These are phyloP conservation scores for Heliornis fulica DNA, from an alignment of 2,113 vertebrate genomes.

Conservation along the genomic window DNA sequence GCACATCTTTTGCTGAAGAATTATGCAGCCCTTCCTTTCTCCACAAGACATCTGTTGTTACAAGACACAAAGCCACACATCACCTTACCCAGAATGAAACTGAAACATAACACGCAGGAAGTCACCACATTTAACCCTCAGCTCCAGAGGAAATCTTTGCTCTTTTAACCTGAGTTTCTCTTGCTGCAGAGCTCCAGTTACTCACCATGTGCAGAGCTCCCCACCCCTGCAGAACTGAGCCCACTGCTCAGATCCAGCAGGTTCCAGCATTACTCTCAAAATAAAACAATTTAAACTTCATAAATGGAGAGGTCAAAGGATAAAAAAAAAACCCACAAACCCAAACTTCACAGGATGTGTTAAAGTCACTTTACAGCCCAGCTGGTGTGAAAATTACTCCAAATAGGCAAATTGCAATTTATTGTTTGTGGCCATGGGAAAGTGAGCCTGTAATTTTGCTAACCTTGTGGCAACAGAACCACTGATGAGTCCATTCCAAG, in stretches of 20 bases:
- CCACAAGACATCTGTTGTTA: neutral
- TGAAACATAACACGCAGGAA: accelerated
- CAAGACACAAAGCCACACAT: neutral
- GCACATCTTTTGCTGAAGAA: neutral
- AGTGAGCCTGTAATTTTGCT: neutral
- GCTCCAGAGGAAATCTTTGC: neutral
- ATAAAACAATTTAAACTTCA: neutral
- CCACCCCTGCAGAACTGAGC: neutral
- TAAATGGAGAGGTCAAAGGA: neutral
- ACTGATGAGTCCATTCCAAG: neutral
- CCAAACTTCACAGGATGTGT: neutral
- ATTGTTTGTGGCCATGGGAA: neutral
- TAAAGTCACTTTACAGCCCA: neutral
- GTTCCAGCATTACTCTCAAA: neutral
- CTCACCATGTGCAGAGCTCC: neutral
- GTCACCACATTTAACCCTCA: neutral
- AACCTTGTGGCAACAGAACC: neutral
- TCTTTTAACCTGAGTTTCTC: neutral
- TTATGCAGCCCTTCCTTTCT: neutral
- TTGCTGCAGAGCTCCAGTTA: neutral
- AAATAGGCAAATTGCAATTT: neutral
- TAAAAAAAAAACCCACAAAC: no score
- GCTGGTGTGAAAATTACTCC: neutral
- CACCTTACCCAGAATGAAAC: neutral
- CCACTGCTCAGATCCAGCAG: neutral